Percentiles rank a stretch among this genome's conserved stretches.
phyloP scores from a whole-genome alignment of 1,140 invertebrate genomes.

The Maconellicoccus hirsutus region DNA sequence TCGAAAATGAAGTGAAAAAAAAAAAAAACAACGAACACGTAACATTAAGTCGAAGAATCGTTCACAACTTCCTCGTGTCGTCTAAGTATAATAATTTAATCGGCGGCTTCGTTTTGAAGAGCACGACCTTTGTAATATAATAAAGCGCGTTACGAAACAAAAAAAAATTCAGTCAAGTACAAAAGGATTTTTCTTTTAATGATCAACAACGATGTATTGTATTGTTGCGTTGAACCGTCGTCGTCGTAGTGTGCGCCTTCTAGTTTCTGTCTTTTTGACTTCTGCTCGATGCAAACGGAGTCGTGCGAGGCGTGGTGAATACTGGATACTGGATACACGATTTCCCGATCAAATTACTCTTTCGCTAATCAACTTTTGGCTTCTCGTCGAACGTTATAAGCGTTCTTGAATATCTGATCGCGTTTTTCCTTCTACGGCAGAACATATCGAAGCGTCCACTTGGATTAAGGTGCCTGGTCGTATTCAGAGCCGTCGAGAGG shows the following conservation, averaged over 20 bases:
- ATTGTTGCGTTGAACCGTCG: not conserved
- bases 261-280: no score
- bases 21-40: not conserved
- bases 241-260: no score
- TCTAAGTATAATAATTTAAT: not conserved
- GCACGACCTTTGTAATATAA: not conserved
- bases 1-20: not conserved
- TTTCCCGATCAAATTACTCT: not conserved
- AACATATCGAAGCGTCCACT: no score
- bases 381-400: not conserved
- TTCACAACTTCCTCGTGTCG: not conserved
- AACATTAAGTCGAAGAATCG: not conserved
- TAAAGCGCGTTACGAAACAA: not conserved
- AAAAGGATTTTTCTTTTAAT: not conserved
- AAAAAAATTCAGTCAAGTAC: not conserved
- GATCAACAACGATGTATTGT: not conserved
- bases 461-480: no score
- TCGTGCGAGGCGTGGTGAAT: no score
- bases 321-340: no score
- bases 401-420: not conserved
- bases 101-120: not conserved
- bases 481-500: no score
- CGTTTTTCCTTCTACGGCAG: not conserved
- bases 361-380: not conserved
- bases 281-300: no score